These are phyloP conservation scores for Macaca fascicularis DNA, from an alignment of 2,113 vertebrate species.

Conservation along the genomic window T2T-MFA8v1.1 NC_088395.1:46195001-46195500, in stretches of 20 bases:
- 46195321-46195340: conserved; percentile 14
- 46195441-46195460: neutral
- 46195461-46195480: neutral
- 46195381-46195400: neutral
- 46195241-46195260: neutral
- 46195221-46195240: neutral
- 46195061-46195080: neutral
- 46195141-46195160: neutral
- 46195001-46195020: neutral
- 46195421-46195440: neutral
- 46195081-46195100: neutral
- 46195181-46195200: neutral
- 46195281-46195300: conserved; percentile 8
- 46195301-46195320: conserved; percentile 13
- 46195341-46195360: neutral
- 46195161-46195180: neutral
- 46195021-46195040: neutral
- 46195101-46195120: neutral
- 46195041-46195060: neutral
- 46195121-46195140: neutral
- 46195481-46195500: conserved; percentile 38
- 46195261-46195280: neutral
- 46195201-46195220: neutral
- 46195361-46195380: neutral
- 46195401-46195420: neutral